Evolutionary conservation across 2,888 invertebrate genomes (phyloP), one percentile per base, ranked within the genome.

Genomic region (Lasioglossum calceatum): DNA sequence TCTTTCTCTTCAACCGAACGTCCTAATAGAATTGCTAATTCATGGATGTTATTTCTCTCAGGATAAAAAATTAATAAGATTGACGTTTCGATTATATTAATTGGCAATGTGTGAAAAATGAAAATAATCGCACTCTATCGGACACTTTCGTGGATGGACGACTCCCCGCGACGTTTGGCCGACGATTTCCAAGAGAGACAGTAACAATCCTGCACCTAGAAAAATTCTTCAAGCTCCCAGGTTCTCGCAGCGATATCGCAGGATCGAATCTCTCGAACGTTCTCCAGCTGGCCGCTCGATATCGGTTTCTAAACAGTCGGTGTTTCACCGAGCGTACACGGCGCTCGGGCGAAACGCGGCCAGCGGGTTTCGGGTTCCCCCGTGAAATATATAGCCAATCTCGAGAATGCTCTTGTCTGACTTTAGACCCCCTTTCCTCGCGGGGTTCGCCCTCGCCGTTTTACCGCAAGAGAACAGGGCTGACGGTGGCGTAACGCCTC

Each of bases 321-420:
- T 23, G 47, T 77, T 82, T 84, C 73, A 67, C 74, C 67, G 54
- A 32, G 23, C 39, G 36, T n/a, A 58, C 70, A 23, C 71, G 47
- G 36, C 19, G 77, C n/a, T 75, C 54, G 75, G 54, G 75, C 73
- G 79, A 90, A 84, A 87, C 83, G 67, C 74, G 77, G 58, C 54
- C 80, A 75, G 70, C 75, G 81, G 81, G 87, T 87, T 90, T 89
- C 85, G 78, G 84, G 87, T 64, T 82, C 23, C 72, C 71, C 86
- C n/a, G n/a, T 91, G 91, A 92, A 90, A 87, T 91, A 87, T 91
- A 93, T 91, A 91, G 94, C 92, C 94, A 94, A 94, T 94, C 93
- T 92, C 92, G 92, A 92, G 92, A 94, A 94, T 93, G 93, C 93
- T 90, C 92, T 90, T 85, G 91, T 88, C 92, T 92, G 93, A 94